phyloP scores from a whole-genome alignment of 2,888 invertebrate genomes.

The Chymomyza caudatula region DNA sequence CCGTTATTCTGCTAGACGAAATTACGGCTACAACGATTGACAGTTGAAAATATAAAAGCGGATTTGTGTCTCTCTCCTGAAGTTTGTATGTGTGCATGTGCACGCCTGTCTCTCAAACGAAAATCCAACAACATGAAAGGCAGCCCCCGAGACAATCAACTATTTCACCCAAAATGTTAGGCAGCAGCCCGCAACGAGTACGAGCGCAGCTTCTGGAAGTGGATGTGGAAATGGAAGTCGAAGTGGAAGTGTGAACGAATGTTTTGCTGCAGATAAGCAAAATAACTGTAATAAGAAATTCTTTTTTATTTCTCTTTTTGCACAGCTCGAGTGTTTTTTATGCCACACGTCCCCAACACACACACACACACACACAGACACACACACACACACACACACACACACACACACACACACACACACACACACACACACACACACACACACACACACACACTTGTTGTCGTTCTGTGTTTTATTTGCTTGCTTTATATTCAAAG shows the following conservation, averaged over 20 bases:
- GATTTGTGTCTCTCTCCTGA: constrained; percentile 63
- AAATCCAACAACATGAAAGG: constrained; percentile 3
- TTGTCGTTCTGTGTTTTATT: constrained; percentile 57
- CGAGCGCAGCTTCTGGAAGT: constrained; percentile 3
- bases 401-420: too few species aligned
- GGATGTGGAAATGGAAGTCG: constrained; percentile 11
- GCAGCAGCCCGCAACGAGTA: constrained; percentile 7
- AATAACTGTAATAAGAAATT: constrained; percentile 70
- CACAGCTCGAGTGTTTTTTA: constrained; percentile 58
- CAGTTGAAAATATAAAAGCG: constrained; percentile 75
- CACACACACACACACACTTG: not conserved
- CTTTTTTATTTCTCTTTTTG: constrained; percentile 56
- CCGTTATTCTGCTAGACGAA: constrained; percentile 13
- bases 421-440: too few species aligned
- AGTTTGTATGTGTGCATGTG: constrained; percentile 2
- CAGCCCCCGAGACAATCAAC: not conserved
- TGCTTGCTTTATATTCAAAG: constrained; percentile 72
- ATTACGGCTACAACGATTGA: constrained; percentile 64
- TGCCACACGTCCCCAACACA: constrained; percentile 70
- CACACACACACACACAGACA: too few species aligned
- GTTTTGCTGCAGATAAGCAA: constrained; percentile 73
- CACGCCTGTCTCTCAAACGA: not conserved
- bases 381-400: too few species aligned
- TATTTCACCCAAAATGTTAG: constrained; percentile 15
- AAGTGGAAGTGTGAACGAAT: constrained; percentile 66